Conservation (phyloP, 1,140 invertebrate species). For the Leptinotarsa lineolata region DNA sequence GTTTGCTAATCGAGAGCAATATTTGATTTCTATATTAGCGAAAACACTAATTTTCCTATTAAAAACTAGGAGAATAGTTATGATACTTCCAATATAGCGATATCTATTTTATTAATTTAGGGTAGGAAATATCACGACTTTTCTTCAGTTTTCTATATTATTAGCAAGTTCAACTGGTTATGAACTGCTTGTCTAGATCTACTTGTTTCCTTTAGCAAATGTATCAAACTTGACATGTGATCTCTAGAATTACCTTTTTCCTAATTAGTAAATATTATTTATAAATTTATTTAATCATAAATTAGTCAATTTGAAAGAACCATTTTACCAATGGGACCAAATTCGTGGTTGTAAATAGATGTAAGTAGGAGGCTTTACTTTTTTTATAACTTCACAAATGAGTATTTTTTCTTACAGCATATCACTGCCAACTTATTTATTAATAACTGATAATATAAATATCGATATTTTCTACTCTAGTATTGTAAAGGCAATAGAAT, state of each 20-base stretch:
- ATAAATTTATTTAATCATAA: slow-evolving; percentile 34
- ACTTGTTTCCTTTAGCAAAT: no score
- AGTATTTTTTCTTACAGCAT: background rate
- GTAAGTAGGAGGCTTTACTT: slow-evolving; percentile 1
- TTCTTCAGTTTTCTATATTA: no score
- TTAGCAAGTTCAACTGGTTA: no score
- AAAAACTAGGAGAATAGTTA: background rate
- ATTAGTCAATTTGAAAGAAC: slow-evolving; percentile 6
- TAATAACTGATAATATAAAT: background rate
- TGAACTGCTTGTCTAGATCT: no score
- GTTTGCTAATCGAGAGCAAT: no score
- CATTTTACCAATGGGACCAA: slow-evolving; percentile 31
- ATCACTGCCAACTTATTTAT: background rate
- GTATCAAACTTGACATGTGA: background rate
- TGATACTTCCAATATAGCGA: background rate
- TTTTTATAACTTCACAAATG: no score
- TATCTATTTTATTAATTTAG: background rate
- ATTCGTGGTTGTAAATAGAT: slow-evolving; percentile 32
- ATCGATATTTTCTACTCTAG: background rate
- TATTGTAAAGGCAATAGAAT: background rate
- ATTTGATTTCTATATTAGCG: no score
- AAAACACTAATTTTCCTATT: no score
- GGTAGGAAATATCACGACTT: background rate
- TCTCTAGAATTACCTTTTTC: slow-evolving; percentile 9
- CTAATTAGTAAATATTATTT: slow-evolving; percentile 26